A percentile compares a stretch with the other conserved stretches of the same genome.
Conservation (phyloP, 2,797 vertebrate species). For the Clarias pachynema region DNA sequence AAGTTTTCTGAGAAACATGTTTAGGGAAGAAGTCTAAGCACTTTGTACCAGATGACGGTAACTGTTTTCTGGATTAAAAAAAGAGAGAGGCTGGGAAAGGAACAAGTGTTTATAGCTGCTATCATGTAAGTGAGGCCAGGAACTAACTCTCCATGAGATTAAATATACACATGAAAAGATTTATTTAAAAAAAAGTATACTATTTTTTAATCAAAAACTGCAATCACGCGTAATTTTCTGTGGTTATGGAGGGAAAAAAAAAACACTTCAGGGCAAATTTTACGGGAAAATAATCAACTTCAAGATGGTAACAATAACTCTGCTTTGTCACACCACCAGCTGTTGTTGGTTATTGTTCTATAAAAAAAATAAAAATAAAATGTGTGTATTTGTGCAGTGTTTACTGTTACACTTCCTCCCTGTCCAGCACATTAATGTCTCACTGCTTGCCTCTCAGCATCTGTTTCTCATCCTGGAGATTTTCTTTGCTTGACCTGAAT, state of each 20-base stretch:
- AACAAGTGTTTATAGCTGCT: neutral
- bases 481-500: slow-evolving; percentile 56
- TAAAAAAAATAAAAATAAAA: too few species aligned
- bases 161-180: neutral
- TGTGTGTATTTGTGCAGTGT: neutral
- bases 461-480: slow-evolving; percentile 40
- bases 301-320: neutral
- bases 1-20: neutral
- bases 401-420: neutral
- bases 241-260: neutral
- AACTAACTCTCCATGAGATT: neutral
- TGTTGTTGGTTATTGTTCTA: too few species aligned
- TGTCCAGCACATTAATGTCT: neutral
- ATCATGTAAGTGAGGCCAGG: neutral
- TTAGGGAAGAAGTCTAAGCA: neutral
- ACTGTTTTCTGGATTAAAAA: neutral
- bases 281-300: neutral
- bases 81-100: neutral
- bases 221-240: neutral
- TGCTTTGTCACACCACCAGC: too few species aligned
- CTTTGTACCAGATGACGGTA: neutral
- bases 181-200: neutral
- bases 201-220: neutral
- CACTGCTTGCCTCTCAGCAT: slow-evolving; percentile 31
- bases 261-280: neutral